Evolutionary conservation across 2,888 invertebrate genomes (phyloP).

Genomic region (Heteropelma amictum): DNA sequence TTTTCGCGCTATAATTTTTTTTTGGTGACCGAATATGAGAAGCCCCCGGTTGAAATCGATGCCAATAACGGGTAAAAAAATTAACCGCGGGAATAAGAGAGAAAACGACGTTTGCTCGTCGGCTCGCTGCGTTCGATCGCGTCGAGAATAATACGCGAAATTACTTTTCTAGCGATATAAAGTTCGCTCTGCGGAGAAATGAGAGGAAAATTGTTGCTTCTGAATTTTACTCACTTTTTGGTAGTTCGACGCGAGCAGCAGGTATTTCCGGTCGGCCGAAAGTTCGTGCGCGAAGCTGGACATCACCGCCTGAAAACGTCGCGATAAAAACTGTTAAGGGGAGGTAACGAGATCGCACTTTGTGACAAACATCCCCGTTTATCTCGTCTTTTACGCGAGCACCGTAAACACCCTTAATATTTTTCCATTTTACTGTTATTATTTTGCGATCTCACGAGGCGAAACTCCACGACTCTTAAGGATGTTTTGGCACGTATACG

Average conservation of each 20-base stretch:
- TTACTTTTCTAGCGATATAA: too few species aligned
- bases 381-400: constrained; percentile 8
- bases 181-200: not conserved
- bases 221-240: constrained; percentile 80
- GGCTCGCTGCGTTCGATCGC: too few species aligned
- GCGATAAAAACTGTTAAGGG: constrained; percentile 52
- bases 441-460: not conserved
- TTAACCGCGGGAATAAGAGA: too few species aligned
- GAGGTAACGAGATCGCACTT: constrained; percentile 26
- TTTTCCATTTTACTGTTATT: not conserved
- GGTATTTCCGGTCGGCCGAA: constrained; percentile 83
- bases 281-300: constrained; percentile 80
- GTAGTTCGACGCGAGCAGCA: constrained; percentile 82
- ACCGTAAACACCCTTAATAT: not conserved
- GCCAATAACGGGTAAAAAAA: too few species aligned
- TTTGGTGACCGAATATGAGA: too few species aligned
- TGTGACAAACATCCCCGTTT: not conserved
- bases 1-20: too few species aligned
- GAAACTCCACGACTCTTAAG: not conserved
- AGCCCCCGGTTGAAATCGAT: too few species aligned
- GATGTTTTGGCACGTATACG: too few species aligned
- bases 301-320: constrained; percentile 71
- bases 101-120: too few species aligned
- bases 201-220: not conserved
- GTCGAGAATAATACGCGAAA: too few species aligned